phyloP scores from a whole-genome alignment of 2,797 vertebrate species.

The Balearica regulorum region DNA sequence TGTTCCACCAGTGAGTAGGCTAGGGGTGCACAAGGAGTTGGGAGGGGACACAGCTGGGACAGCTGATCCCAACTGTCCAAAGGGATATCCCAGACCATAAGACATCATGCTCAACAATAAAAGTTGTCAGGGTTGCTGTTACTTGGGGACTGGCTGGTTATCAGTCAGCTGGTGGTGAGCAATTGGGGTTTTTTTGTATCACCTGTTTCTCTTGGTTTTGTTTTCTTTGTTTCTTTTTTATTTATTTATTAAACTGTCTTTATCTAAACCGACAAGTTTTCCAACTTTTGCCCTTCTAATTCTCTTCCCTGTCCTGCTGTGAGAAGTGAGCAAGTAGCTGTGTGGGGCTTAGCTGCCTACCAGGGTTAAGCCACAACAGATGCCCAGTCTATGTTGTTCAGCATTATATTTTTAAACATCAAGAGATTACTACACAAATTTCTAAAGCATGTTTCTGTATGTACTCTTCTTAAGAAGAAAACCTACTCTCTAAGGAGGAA shows the following conservation, averaged over 20 bases:
- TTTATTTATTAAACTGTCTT: background rate
- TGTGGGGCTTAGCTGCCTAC: background rate
- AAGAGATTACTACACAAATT: background rate
- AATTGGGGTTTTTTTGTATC: background rate
- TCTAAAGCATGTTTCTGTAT: background rate
- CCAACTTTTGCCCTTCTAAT: background rate
- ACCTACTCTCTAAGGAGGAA: background rate
- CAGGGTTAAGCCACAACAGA: background rate
- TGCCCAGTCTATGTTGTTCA: background rate
- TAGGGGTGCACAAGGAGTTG: background rate
- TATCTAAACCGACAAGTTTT: background rate
- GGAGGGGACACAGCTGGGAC: background rate
- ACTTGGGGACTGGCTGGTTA: background rate
- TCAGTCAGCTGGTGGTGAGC: background rate
- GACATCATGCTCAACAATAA: background rate
- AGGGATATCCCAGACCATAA: background rate
- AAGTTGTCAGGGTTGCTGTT: background rate
- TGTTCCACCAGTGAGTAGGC: rapidly evolving
- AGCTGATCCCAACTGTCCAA: background rate
- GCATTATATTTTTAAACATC: background rate
- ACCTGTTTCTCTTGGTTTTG: background rate
- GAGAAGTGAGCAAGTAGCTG: background rate
- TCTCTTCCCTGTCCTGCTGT: background rate
- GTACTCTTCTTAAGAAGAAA: background rate
- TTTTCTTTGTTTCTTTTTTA: background rate